phyloP scores from a whole-genome alignment of 2,113 vertebrate species.

The Cacatua alba region DNA sequence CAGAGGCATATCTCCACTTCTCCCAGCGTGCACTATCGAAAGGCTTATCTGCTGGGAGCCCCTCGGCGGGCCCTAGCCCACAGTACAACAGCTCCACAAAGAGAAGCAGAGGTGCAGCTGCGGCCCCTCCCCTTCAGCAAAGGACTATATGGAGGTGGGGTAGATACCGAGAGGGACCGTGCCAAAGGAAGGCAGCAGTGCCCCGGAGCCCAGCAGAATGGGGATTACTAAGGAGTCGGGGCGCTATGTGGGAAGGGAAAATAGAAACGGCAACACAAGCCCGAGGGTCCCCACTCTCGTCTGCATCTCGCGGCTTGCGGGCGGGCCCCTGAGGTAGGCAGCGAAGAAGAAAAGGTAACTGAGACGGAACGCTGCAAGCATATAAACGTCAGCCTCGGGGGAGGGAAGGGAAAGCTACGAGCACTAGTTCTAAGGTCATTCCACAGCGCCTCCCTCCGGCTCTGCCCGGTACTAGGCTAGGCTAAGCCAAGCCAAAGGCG shows the following conservation, averaged over 20 bases:
- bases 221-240: background rate
- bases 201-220: background rate
- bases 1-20: background rate
- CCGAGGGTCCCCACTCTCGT: background rate
- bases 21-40: background rate
- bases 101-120: background rate
- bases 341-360: background rate
- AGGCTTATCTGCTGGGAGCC: background rate
- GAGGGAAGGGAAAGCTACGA: background rate
- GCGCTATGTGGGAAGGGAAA: background rate
- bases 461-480: background rate
- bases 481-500: background rate
- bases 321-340: background rate
- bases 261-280: background rate
- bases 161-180: background rate
- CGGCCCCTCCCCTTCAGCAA: background rate
- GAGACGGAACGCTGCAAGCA: background rate
- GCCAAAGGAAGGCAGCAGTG: background rate
- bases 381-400: slow-evolving; percentile 2
- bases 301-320: background rate
- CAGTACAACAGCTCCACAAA: slow-evolving; percentile 2
- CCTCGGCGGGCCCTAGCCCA: background rate
- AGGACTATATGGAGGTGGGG: background rate
- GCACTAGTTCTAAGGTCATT: background rate
- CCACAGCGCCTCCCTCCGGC: slow-evolving; percentile 33